phyloP scores from a whole-genome alignment of 2,888 invertebrate species.

The Nephrocerus scutellatus region DNA sequence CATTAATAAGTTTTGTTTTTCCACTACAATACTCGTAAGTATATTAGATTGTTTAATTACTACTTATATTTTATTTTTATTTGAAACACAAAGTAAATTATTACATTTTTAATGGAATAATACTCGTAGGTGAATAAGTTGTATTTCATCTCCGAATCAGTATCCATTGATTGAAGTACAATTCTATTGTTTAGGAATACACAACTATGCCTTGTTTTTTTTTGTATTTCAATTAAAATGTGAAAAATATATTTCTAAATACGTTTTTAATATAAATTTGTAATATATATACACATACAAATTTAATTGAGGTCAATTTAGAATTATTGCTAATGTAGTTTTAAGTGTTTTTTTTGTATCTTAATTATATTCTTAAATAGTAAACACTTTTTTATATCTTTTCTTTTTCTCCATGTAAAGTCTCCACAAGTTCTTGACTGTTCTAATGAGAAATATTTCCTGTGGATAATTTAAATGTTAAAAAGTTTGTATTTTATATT shows the following conservation, averaged over 20 bases:
- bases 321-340: constrained; percentile 44
- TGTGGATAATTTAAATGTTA: constrained; percentile 27
- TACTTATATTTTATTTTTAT: constrained; percentile 19
- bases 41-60: constrained; percentile 13
- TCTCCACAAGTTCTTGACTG: constrained; percentile 12
- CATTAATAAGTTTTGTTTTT: constrained; percentile 22
- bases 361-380: constrained; percentile 15
- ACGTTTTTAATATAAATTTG: constrained; percentile 15
- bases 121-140: constrained; percentile 12
- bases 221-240: constrained; percentile 29
- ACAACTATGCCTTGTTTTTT: constrained; percentile 22
- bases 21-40: constrained; percentile 8
- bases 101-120: no score
- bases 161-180: constrained; percentile 15
- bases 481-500: constrained; percentile 24
- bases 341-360: constrained; percentile 17
- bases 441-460: constrained; percentile 13
- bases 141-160: no score
- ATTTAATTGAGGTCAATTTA: constrained; percentile 48
- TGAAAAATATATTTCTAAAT: constrained; percentile 35
- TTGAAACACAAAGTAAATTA: constrained; percentile 15
- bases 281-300: constrained; percentile 30
- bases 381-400: constrained; percentile 15
- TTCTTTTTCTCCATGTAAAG: constrained; percentile 11
- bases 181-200: constrained; percentile 17